A percentile compares a stretch with the other conserved stretches of the same genome.
phyloP scores from a whole-genome alignment of 2,797 vertebrate species.

The Molothrus ater region DNA sequence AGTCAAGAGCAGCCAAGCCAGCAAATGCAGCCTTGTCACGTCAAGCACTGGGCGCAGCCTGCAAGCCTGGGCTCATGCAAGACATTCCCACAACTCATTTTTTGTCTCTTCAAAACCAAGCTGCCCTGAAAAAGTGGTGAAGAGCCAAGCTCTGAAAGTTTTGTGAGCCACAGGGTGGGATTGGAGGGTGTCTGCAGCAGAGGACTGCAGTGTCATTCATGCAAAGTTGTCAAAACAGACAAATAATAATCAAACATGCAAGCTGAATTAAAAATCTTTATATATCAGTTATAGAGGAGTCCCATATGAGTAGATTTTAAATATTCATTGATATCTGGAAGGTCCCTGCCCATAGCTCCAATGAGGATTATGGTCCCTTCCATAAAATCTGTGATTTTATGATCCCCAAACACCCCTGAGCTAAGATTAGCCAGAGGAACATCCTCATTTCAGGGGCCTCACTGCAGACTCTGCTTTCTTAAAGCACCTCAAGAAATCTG shows the following conservation, averaged over 20 bases:
- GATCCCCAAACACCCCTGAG: not conserved
- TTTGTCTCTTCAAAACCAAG: not conserved
- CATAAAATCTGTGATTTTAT: not conserved
- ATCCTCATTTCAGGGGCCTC: not conserved
- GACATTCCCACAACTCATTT: not conserved
- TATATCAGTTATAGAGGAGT: not conserved
- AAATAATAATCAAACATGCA: rapidly evolving
- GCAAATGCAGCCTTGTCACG: not conserved
- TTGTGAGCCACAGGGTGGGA: rapidly evolving
- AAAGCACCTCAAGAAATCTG: not conserved
- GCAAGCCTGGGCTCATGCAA: not conserved
- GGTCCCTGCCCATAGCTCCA: not conserved
- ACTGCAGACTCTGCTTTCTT: not conserved
- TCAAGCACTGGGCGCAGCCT: not conserved
- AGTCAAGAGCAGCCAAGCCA: not conserved
- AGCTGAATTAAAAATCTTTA: not conserved
- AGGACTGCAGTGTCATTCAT: rapidly evolving
- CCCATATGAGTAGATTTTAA: not conserved
- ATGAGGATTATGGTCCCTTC: not conserved
- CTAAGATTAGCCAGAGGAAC: rapidly evolving
- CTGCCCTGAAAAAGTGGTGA: not conserved
- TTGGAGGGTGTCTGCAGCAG: too few relatives aligned
- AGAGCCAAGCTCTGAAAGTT: not conserved
- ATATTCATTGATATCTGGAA: not conserved
- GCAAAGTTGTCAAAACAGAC: not conserved